These are phyloP conservation scores for Esox lucius DNA, from an alignment of 2,797 vertebrate genomes.

Conservation along the genomic window DNA sequence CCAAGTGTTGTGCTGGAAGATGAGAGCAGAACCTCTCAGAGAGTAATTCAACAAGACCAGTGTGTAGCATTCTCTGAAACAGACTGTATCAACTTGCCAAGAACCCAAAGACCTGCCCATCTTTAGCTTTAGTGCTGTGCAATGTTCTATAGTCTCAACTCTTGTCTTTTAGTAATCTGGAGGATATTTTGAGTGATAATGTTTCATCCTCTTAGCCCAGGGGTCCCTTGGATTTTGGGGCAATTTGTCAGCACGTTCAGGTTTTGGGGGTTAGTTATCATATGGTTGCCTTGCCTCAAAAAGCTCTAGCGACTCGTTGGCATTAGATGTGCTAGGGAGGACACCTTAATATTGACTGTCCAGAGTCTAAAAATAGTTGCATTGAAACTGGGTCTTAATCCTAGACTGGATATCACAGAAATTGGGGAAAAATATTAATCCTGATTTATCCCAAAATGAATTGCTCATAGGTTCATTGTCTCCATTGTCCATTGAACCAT, in stretches of 20 bases:
- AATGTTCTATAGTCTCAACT: neutral
- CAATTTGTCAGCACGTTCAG: too few relatives aligned
- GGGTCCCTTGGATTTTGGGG: too few relatives aligned
- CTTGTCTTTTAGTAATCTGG: neutral
- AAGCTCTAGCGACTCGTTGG: too few relatives aligned
- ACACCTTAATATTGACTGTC: too few relatives aligned
- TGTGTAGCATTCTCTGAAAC: slow-evolving; percentile 13
- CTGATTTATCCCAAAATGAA: neutral
- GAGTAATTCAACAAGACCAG: slow-evolving; percentile 29
- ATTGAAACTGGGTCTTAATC: too few relatives aligned
- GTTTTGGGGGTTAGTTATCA: too few relatives aligned
- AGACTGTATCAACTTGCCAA: neutral
- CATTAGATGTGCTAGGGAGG: too few relatives aligned
- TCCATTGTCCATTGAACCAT: neutral
- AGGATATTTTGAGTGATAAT: neutral
- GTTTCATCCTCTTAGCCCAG: neutral
- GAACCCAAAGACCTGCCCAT: neutral
- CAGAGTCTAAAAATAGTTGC: too few relatives aligned
- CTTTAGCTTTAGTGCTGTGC: neutral
- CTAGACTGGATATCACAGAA: too few relatives aligned
- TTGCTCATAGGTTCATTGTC: neutral
- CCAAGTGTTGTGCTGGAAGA: slow-evolving; percentile 50
- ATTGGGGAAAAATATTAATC: too few relatives aligned
- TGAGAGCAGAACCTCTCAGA: slow-evolving; percentile 47
- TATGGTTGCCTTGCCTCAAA: too few relatives aligned